phyloP scores from a whole-genome alignment of 2,797 vertebrate species.

The Margarornis squamiger region DNA sequence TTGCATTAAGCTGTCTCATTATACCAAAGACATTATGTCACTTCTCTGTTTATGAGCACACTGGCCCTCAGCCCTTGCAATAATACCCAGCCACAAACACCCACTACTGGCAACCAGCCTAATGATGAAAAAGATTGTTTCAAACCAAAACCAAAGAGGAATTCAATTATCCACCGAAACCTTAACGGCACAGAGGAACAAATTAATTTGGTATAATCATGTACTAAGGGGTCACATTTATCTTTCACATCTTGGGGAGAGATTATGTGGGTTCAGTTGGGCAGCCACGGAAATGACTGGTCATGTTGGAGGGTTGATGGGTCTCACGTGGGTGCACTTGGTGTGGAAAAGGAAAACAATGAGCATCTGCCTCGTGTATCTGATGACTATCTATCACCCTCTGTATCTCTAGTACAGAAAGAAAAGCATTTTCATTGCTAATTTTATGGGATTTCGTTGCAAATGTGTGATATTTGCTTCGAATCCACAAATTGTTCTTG shows the following conservation, averaged over 20 bases:
- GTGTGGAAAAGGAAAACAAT: not conserved
- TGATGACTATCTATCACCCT: not conserved
- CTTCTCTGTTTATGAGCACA: slow-evolving; percentile 50
- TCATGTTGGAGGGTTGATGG: not conserved
- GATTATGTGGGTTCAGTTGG: not conserved
- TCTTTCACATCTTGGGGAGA: slow-evolving; percentile 22
- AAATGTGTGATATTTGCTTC: not conserved
- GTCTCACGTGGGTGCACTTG: not conserved
- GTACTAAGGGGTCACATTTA: slow-evolving; percentile 6
- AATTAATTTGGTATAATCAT: slow-evolving; percentile 15
- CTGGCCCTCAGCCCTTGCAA: slow-evolving; percentile 35
- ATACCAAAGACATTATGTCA: slow-evolving; percentile 59
- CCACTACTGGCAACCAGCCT: slow-evolving; percentile 54
- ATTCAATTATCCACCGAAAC: slow-evolving; percentile 43
- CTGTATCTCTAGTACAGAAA: not conserved
- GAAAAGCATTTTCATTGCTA: not conserved
- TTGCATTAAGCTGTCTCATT: slow-evolving; percentile 57
- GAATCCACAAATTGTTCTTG: not conserved
- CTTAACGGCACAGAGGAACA: not conserved
- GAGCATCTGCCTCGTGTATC: not conserved
- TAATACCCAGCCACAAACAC: slow-evolving; percentile 46
- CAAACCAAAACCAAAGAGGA: slow-evolving; percentile 9
- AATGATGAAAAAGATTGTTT: slow-evolving; percentile 58
- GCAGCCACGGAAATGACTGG: not conserved
- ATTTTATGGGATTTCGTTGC: not conserved